Conservation (phyloP, 2,888 invertebrate genomes). For the Lasiommata megera region DNA sequence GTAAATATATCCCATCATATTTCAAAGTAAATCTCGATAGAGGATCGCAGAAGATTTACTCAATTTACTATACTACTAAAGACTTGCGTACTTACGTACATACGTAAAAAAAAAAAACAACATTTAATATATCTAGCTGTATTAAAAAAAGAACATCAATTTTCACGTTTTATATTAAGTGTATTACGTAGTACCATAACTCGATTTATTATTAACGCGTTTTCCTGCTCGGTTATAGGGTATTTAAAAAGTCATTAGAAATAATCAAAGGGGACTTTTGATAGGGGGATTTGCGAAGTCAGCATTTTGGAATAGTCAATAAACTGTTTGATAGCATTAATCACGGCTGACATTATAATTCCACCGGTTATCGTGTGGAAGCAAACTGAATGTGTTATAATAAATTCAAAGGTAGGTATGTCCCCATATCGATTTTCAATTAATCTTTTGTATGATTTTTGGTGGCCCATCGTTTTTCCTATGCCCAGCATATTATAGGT, state of each 20-base stretch:
- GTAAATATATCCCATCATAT: too few species aligned
- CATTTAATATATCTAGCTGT: too few species aligned
- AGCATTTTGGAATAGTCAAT: conserved; percentile 55
- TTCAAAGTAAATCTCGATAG: too few species aligned
- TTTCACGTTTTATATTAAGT: too few species aligned
- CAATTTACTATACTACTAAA: too few species aligned
- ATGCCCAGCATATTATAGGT: too few species aligned
- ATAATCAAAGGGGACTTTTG: conserved; percentile 32
- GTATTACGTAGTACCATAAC: neutral
- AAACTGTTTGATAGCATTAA: conserved; percentile 70
- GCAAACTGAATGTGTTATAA: conserved; percentile 70
- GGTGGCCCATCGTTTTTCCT: conserved; percentile 51
- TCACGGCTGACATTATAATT: conserved; percentile 70
- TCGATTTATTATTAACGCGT: conserved; percentile 8
- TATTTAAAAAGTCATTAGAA: conserved; percentile 34
- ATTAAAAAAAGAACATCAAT: too few species aligned
- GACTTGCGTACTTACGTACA: too few species aligned
- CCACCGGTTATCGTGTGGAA: conserved; percentile 65
- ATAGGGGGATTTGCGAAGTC: conserved; percentile 47
- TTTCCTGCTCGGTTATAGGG: conserved; percentile 11
- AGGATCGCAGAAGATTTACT: too few species aligned
- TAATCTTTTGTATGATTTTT: conserved; percentile 73
- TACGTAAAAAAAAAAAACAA: too few species aligned
- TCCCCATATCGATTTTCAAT: conserved; percentile 70
- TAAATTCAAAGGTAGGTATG: conserved; percentile 62